phyloP scores from a whole-genome alignment of 1,140 invertebrate species.

The Monomorium pharaonis region DNA sequence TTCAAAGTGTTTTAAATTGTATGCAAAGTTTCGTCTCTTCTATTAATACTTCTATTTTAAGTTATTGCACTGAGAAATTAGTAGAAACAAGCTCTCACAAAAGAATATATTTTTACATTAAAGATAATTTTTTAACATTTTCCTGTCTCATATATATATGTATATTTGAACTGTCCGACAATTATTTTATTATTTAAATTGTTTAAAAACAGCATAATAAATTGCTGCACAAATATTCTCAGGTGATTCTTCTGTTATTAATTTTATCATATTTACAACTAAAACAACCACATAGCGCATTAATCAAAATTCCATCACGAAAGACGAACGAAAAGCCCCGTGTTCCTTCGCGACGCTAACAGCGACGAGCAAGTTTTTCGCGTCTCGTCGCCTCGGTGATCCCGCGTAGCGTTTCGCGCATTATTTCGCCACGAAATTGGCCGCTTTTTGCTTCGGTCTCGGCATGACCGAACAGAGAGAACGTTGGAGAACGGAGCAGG shows the following conservation, averaged over 20 bases:
- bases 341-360: not conserved
- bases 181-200: not conserved
- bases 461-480: constrained; percentile 7
- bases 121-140: not conserved
- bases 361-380: constrained; percentile 9
- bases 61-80: not conserved
- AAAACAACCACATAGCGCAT: not conserved
- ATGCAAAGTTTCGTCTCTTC: not conserved
- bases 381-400: not conserved
- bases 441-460: constrained; percentile 45
- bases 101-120: not conserved
- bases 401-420: constrained; percentile 44
- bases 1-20: not conserved
- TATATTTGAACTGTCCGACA: not conserved
- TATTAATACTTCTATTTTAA: not conserved
- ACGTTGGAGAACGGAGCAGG: constrained; percentile 22
- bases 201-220: not conserved
- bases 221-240: not conserved
- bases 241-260: not conserved
- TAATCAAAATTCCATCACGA: constrained; percentile 30
- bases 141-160: not conserved
- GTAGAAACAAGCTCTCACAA: not conserved
- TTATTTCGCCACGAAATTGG: constrained; percentile 60
- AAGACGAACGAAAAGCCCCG: not conserved
- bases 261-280: not conserved